phyloP scores from a whole-genome alignment of 2,888 invertebrate species.

The Cactoblastis cactorum region DNA sequence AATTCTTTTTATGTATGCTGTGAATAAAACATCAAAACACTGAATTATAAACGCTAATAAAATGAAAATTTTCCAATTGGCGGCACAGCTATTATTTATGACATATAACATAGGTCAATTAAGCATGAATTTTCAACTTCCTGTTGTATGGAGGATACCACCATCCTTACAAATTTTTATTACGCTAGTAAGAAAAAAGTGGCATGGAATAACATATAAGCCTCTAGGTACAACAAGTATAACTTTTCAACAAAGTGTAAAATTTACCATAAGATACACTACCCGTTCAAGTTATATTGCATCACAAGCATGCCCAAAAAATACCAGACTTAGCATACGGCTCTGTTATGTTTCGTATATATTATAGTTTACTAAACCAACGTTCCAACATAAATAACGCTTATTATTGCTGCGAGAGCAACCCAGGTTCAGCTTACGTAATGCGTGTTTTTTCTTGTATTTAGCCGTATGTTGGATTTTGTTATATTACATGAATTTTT shows the following conservation, averaged over 20 bases:
- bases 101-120: too few species aligned
- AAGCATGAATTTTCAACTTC: too few species aligned
- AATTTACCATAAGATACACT: constrained; percentile 6
- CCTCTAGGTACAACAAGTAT: background rate
- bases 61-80: too few species aligned
- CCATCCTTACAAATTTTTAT: constrained; percentile 31
- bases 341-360: background rate
- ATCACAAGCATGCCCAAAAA: constrained; percentile 8
- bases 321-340: constrained; percentile 1
- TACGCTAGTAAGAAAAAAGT: constrained; percentile 27
- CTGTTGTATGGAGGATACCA: background rate
- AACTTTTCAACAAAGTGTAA: constrained; percentile 5
- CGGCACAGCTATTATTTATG: too few species aligned
- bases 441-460: constrained; percentile 30
- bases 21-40: too few species aligned
- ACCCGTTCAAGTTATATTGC: constrained; percentile 5
- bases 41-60: too few species aligned
- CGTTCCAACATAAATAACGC: constrained; percentile 7
- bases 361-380: constrained; percentile 8
- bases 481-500: too few species aligned
- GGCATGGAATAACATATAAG: constrained; percentile 15
- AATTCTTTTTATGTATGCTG: too few species aligned
- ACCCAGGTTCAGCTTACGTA: constrained; percentile 34
- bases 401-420: constrained; percentile 23
- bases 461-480: too few species aligned